These are phyloP conservation scores for Sipha maydis DNA, from an alignment of 2,888 invertebrate species.

Conservation along the genomic window DNA sequence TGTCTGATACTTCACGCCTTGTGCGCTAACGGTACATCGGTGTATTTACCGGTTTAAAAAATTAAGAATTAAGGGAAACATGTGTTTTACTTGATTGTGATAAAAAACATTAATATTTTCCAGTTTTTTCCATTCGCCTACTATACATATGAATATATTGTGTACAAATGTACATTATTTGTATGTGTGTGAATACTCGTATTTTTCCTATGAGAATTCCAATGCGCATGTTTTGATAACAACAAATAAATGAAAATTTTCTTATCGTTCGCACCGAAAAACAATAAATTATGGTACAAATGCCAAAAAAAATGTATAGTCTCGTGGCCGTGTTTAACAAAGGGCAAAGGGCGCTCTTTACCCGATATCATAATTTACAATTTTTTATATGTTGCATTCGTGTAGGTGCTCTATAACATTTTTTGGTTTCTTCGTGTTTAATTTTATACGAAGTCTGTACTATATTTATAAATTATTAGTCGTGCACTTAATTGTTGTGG, in stretches of 20 bases:
- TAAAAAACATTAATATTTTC: not conserved
- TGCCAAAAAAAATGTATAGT: too few species aligned
- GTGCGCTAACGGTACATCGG: conserved; percentile 52
- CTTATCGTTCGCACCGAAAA: not conserved
- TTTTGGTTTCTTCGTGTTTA: too few species aligned
- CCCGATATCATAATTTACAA: too few species aligned
- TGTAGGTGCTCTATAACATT: too few species aligned
- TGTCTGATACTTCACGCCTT: conserved; percentile 51
- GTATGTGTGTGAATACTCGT: not conserved
- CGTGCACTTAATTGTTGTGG: not conserved
- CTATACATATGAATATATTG: not conserved
- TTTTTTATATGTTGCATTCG: too few species aligned
- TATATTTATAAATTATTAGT: too few species aligned
- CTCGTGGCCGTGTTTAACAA: too few species aligned
- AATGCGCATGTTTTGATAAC: not conserved
- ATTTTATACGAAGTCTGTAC: too few species aligned
- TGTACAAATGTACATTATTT: not conserved
- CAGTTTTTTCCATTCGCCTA: not conserved
- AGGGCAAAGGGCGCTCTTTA: too few species aligned
- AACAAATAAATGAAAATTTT: not conserved
- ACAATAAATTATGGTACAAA: not conserved
- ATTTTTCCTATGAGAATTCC: not conserved
- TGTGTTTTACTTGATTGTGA: not conserved
- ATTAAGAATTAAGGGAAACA: conserved; percentile 48
- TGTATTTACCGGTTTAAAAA: conserved; percentile 55